Percentiles rank a stretch among this genome's conserved stretches.
These are phyloP conservation scores for Portunus trituberculatus DNA, from an alignment of 1,140 invertebrate species.

Conservation along the genomic window DNA sequence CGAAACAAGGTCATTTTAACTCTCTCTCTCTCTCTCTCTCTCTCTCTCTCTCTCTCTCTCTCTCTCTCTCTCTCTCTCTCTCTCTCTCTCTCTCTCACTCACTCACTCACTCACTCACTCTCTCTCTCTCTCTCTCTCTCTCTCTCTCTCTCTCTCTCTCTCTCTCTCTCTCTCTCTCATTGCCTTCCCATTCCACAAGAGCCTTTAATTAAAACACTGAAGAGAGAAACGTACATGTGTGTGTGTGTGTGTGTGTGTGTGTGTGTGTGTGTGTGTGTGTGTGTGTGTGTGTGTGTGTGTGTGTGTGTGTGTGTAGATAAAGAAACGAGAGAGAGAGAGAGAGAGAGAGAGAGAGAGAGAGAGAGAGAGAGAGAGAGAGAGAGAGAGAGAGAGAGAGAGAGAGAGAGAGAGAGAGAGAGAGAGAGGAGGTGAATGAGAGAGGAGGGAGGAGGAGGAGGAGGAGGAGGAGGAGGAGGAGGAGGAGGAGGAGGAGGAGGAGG, in stretches of 20 bases:
- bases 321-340: neutral
- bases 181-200: neutral
- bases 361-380: conserved; percentile 22
- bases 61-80: neutral
- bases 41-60: neutral
- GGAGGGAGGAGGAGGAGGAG: no score
- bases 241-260: conserved; percentile 52
- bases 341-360: conserved; percentile 29
- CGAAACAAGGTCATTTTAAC: neutral
- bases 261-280: conserved; percentile 41
- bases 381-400: neutral
- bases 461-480: no score
- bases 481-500: neutral
- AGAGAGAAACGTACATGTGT: neutral
- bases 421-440: neutral
- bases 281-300: neutral
- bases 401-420: conserved; percentile 31
- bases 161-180: neutral
- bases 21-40: neutral
- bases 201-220: neutral
- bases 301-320: no score
- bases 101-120: no score
- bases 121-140: neutral
- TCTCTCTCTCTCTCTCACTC: neutral
- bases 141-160: neutral